These are phyloP conservation scores for Pavo muticus DNA, from an alignment of 2,113 vertebrate species.

Conservation along the genomic window DNA sequence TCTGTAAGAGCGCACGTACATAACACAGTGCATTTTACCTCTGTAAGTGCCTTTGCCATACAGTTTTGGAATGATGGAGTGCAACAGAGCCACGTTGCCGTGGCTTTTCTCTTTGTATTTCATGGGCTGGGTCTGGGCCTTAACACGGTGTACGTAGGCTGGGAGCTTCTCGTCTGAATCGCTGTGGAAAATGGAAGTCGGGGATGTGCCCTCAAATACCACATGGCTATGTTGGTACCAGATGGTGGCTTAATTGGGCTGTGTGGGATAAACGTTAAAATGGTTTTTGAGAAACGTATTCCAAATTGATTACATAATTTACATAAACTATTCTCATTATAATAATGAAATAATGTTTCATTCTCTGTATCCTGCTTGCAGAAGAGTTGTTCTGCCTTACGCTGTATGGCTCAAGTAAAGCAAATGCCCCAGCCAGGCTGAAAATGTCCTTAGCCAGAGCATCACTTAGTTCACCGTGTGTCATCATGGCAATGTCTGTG, in stretches of 20 bases:
- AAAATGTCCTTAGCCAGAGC: background rate
- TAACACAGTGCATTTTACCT: rapidly evolving
- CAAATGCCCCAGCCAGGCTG: background rate
- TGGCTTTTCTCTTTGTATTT: background rate
- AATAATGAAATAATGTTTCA: background rate
- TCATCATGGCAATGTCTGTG: background rate
- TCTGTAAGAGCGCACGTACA: background rate
- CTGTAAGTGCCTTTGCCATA: background rate
- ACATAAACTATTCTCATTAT: background rate
- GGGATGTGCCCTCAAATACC: background rate
- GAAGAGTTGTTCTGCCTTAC: background rate
- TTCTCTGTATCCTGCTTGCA: background rate
- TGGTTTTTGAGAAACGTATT: background rate
- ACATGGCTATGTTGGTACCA: background rate
- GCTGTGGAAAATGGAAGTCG: background rate
- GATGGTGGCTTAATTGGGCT: background rate
- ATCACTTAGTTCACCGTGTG: background rate
- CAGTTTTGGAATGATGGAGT: background rate
- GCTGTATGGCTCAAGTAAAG: background rate
- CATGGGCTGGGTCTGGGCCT: background rate
- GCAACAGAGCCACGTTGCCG: rapidly evolving
- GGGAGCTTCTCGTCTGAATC: background rate
- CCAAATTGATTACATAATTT: background rate
- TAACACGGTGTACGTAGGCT: background rate
- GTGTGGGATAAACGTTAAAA: background rate